These are phyloP conservation scores for Myiozetetes cayanensis DNA, from an alignment of 2,113 vertebrate genomes.

Conservation along the genomic window DNA sequence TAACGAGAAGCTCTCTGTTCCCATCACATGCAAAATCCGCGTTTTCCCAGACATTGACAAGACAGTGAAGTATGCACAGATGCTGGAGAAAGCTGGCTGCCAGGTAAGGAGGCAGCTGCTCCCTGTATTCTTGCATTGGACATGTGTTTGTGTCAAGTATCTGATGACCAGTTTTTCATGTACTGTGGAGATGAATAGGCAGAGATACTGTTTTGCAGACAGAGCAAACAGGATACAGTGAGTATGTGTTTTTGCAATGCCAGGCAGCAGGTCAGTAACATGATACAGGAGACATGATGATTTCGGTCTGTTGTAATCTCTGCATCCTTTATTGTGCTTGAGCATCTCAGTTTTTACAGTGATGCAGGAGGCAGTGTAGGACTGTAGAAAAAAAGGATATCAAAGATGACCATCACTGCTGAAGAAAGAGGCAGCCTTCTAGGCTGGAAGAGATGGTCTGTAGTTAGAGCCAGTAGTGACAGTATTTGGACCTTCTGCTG, in stretches of 20 bases:
- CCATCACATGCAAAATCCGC: conserved; percentile 96
- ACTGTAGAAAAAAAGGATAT: not conserved
- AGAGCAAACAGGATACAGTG: not conserved
- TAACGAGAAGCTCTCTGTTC: conserved; percentile 91
- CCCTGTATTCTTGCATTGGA: not conserved
- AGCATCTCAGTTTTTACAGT: not conserved
- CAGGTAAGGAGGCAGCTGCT: conserved; percentile 82
- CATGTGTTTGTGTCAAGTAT: not conserved
- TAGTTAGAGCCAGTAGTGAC: not conserved
- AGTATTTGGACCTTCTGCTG: not conserved
- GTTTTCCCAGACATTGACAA: conserved; percentile 92
- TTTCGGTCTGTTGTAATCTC: not conserved
- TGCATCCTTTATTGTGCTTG: not conserved
- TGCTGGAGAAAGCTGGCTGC: conserved; percentile 96
- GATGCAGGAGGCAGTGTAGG: not conserved
- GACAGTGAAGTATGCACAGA: conserved; percentile 91
- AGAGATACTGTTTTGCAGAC: not conserved
- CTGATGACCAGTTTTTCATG: not conserved
- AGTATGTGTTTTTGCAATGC: not conserved
- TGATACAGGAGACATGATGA: not conserved
- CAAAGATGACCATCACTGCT: not conserved
- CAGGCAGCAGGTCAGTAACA: not conserved
- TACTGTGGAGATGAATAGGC: not conserved
- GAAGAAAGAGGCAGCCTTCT: not conserved
- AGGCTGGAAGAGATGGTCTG: not conserved